Conservation (phyloP, 2,888 invertebrate genomes). For the Endotricha flammealis region DNA sequence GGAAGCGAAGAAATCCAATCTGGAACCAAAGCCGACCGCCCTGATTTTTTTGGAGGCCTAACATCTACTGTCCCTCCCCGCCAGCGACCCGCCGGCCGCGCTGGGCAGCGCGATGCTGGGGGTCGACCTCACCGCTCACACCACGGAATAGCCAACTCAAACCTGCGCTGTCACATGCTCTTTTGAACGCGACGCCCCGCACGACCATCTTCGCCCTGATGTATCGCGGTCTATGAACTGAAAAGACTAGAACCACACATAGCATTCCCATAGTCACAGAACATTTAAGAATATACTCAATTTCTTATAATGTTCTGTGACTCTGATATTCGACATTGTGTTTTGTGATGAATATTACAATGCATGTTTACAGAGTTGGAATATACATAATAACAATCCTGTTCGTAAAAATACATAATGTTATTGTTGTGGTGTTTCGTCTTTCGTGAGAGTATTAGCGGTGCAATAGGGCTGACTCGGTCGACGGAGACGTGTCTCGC, state of each 20-base stretch:
- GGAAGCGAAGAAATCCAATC: constrained; percentile 93
- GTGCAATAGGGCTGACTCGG: not conserved
- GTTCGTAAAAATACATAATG: no score
- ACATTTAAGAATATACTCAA: no score
- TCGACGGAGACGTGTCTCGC: constrained; percentile 30
- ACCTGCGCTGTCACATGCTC: constrained; percentile 79
- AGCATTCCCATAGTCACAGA: no score
- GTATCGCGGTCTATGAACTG: not conserved
- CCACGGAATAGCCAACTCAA: constrained; percentile 78
- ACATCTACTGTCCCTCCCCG: constrained; percentile 93
- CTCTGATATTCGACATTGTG: no score
- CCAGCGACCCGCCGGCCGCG: constrained; percentile 85
- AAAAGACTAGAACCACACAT: no score
- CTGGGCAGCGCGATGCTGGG: constrained; percentile 79
- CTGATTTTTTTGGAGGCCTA: constrained; percentile 94
- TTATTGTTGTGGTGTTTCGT: constrained; percentile 1
- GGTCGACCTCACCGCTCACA: constrained; percentile 81
- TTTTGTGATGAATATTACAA: no score
- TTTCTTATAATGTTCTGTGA: no score
- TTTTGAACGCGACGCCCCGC: constrained; percentile 45
- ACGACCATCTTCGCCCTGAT: not conserved
- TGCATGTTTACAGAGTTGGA: no score
- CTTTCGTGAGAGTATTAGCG: not conserved
- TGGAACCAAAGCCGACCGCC: constrained; percentile 94
- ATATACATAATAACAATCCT: no score